These are phyloP conservation scores for Gallinago stenura DNA, from an alignment of 2,797 vertebrate species.

Conservation along the genomic window DNA sequence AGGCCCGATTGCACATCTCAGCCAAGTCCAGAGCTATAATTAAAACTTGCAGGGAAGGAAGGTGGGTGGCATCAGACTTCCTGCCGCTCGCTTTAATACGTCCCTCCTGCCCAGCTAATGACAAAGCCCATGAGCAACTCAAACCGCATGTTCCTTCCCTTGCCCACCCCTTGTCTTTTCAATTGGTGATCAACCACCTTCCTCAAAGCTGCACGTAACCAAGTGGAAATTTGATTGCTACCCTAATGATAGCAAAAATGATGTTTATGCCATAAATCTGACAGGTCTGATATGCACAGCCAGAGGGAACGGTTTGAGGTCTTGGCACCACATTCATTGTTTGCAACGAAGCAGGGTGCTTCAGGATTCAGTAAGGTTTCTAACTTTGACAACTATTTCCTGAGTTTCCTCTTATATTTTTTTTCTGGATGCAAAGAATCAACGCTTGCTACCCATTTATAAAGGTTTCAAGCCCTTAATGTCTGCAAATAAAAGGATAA, in stretches of 20 bases:
- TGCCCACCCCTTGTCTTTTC: not conserved
- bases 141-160: not conserved
- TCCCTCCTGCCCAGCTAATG: not conserved
- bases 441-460: not conserved
- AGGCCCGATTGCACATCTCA: not conserved
- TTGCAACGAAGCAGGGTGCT: not conserved
- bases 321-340: rapidly evolving
- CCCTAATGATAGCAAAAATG: not conserved
- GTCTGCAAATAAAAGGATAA: not conserved
- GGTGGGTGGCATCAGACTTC: conserved; percentile 57
- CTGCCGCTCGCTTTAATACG: conserved; percentile 28
- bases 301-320: not conserved
- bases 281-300: not conserved
- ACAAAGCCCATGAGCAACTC: not conserved
- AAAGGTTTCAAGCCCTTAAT: not conserved
- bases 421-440: not conserved
- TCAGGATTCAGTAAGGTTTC: rapidly evolving
- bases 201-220: not conserved
- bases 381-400: not conserved
- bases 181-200: not conserved
- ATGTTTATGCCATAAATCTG: not conserved
- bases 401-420: not conserved
- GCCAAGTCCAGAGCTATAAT: conserved; percentile 55
- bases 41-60: conserved; percentile 53
- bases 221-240: not conserved